Evolutionary conservation across 2,113 vertebrate species (phyloP), one percentile per base, ranked within the genome.

Genomic region (Glareola pratincola): DNA sequence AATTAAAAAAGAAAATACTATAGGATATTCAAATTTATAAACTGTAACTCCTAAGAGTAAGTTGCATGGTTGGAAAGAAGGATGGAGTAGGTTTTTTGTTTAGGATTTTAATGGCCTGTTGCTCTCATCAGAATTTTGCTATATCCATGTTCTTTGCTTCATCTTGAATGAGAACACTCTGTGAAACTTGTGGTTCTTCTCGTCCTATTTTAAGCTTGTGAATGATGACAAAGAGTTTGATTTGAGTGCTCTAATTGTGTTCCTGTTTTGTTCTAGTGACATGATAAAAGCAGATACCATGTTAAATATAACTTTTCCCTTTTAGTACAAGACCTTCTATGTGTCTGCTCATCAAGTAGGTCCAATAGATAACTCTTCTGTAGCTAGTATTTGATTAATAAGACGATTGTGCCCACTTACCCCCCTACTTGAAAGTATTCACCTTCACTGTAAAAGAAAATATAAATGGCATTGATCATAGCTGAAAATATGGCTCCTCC

Each of bases 271-370:
- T 81, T 79, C 64, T 32, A 11, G 60, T 93, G 93, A 85, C 64
- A 47, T 69, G 90, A 92, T 57, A 72, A 85, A 89, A 94, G 76
- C 60, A 91, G 91, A 82, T 73, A 34, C 60, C 59, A 51, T 69
- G 68, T 92, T 93, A 87, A 91, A 80, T 85, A 23, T 68, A 85
- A 91, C n/a, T 82, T 90, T 85, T 86, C 36, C 51, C 39, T 72
- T 72, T 62, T 39, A 73, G n/a, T 37, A 22, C 27, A 14, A 82
- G 60, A 41, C 77, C 93, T 91, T 80, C 68, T 94, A 43, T 34
- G 8, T 23, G 56, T 37, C 43, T 85, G 39, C 54, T 96, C 56
- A 77, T 92, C 76, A 81, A 6, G 6, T 56, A 41, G 48, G 34
- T n/a, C 24, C 14, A 64, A 43, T 53, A 72, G 72, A 48, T 67